Evolutionary conservation across 1,140 invertebrate genomes (phyloP).

Genomic region (Euura lappo): DNA sequence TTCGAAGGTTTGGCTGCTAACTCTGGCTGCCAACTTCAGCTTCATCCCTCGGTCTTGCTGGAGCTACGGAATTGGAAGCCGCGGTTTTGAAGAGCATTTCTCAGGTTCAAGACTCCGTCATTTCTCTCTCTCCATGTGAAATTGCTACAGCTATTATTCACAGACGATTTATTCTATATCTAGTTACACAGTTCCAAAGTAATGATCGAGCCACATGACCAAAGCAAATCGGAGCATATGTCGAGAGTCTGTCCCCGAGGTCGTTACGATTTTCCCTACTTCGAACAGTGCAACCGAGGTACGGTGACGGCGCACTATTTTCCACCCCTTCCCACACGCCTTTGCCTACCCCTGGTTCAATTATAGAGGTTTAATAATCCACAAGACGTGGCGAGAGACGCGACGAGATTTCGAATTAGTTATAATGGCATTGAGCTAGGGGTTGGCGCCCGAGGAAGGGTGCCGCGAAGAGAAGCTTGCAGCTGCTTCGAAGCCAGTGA

Average conservation of each 20-base stretch:
- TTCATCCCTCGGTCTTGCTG: background rate
- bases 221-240: too few relatives aligned
- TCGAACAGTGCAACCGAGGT: background rate
- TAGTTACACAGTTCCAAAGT: too few relatives aligned
- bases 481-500: background rate
- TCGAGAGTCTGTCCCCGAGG: background rate
- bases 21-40: background rate
- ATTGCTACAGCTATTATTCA: too few relatives aligned
- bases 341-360: background rate
- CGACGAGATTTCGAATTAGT: slow-evolving; percentile 9
- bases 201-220: too few relatives aligned
- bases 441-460: slow-evolving; percentile 20
- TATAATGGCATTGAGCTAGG: slow-evolving; percentile 23
- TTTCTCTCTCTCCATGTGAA: too few relatives aligned
- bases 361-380: slow-evolving; percentile 4
- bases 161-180: too few relatives aligned
- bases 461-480: background rate
- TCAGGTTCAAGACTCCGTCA: too few relatives aligned
- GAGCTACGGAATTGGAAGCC: background rate
- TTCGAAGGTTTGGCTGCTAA: too few relatives aligned
- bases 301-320: background rate
- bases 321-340: background rate
- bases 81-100: background rate
- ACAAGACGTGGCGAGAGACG: background rate
- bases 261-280: background rate